phyloP scores from a whole-genome alignment of 2,888 invertebrate species.

The Strigamia maritima region DNA sequence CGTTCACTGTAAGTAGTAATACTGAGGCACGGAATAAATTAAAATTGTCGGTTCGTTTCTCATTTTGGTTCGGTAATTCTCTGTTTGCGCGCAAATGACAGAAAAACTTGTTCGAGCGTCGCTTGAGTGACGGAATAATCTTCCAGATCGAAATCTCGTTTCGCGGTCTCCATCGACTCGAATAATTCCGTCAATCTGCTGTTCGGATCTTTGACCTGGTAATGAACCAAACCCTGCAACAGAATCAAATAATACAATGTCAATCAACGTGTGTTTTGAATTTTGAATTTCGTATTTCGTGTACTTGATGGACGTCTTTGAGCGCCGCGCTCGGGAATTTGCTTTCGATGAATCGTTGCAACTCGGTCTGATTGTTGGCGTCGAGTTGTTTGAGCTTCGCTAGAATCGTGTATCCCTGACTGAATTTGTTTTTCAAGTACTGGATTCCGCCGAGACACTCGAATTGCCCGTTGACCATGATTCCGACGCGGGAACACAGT shows the following conservation, averaged over 20 bases:
- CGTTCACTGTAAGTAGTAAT: no score
- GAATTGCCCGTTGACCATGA: constrained; percentile 40
- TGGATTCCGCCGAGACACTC: constrained; percentile 59
- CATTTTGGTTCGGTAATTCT: background rate
- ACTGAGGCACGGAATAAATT: no score
- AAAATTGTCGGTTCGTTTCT: no score
- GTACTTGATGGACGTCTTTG: constrained; percentile 69
- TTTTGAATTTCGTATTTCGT: no score
- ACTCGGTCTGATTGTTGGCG: constrained; percentile 48
- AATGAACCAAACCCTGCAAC: constrained; percentile 50
- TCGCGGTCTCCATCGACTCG: constrained; percentile 39
- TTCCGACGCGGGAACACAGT: constrained; percentile 34
- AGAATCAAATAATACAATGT: no score
- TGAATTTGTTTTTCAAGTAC: constrained; percentile 68
- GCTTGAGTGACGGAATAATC: constrained; percentile 43
- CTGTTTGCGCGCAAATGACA: constrained; percentile 51
- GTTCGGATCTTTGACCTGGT: constrained; percentile 42
- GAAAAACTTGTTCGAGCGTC: constrained; percentile 49
- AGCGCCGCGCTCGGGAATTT: constrained; percentile 61
- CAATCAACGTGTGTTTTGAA: no score
- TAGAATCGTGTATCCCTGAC: constrained; percentile 65
- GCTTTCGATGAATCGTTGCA: constrained; percentile 56
- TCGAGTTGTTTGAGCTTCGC: constrained; percentile 53
- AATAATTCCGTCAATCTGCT: constrained; percentile 42
- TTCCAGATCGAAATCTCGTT: constrained; percentile 41